Percentiles rank a stretch among this genome's conserved stretches.
Evolutionary conservation across 2,113 vertebrate genomes (phyloP).

Genomic region (Hemiscyllium ocellatum): DNA sequence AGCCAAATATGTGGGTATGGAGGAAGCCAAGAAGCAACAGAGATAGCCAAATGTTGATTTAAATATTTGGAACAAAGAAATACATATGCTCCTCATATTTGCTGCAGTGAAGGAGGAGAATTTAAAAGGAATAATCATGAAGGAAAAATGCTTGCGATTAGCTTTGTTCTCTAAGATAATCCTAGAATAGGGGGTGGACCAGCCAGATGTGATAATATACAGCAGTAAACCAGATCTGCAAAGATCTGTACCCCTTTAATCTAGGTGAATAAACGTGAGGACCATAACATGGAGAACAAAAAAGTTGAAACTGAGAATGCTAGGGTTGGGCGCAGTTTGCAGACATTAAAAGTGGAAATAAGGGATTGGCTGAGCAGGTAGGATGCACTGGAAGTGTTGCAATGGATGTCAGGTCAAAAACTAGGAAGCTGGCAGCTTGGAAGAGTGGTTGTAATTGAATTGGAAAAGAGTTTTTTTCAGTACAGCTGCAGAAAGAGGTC

Average conservation of each 20-base stretch:
- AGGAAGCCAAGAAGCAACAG: not conserved
- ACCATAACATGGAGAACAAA: not conserved
- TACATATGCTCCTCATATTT: not conserved
- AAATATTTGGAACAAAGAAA: not conserved
- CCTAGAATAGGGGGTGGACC: not conserved
- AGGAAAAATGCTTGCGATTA: not conserved
- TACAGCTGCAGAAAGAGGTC: not conserved
- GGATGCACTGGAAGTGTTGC: not conserved
- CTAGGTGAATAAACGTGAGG: not conserved
- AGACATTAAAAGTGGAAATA: not conserved
- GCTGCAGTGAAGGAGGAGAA: not conserved
- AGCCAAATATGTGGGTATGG: not conserved
- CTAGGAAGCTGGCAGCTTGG: not conserved
- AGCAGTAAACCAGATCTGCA: not conserved
- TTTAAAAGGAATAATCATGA: not conserved
- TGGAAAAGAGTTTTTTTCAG: not conserved
- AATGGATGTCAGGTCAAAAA: not conserved
- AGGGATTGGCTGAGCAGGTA: not conserved
- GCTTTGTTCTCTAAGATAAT: not conserved
- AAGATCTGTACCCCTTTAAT: not conserved
- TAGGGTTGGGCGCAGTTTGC: too few relatives aligned
- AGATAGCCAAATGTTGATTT: not conserved
- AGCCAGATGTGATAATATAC: not conserved
- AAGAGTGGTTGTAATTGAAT: not conserved
- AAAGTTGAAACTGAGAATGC: not conserved